Percentiles rank a stretch among this genome's conserved stretches.
phyloP scores from a whole-genome alignment of 2,797 vertebrate genomes.

The Myotis planiceps region DNA sequence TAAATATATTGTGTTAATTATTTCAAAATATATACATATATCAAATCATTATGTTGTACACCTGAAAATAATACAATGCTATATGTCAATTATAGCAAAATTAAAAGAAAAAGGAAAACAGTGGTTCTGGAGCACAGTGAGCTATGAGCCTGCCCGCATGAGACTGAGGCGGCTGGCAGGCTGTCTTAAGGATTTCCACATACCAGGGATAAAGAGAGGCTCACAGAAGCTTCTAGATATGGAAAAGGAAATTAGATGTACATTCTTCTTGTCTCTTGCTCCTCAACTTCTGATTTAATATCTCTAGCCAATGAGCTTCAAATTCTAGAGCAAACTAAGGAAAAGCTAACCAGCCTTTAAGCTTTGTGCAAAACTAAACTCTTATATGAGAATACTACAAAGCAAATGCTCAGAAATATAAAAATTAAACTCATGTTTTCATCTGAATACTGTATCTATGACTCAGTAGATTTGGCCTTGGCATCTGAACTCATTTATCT shows the following conservation, averaged over 20 bases:
- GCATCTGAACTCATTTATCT: slow-evolving; percentile 8
- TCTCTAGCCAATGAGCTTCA: background rate
- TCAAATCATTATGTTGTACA: background rate
- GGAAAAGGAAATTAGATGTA: background rate
- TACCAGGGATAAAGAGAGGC: background rate
- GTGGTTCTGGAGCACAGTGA: background rate
- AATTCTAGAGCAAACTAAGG: background rate
- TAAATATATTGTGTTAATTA: background rate
- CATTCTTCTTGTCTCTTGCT: background rate
- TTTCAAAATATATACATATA: background rate
- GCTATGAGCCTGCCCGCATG: background rate
- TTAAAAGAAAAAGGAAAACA: background rate
- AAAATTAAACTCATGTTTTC: slow-evolving; percentile 45
- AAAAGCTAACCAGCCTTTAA: background rate
- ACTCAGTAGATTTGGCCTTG: slow-evolving; percentile 11
- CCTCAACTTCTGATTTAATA: background rate
- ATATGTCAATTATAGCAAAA: background rate
- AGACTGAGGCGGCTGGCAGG: background rate
- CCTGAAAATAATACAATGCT: background rate
- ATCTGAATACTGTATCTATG: background rate
- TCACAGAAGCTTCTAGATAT: background rate
- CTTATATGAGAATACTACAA: background rate
- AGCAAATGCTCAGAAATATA: slow-evolving; percentile 39
- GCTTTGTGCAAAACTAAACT: background rate
- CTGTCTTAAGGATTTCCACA: background rate